Evolutionary conservation across 2,113 vertebrate genomes (phyloP).

Genomic region (Gymnarchus niloticus): DNA sequence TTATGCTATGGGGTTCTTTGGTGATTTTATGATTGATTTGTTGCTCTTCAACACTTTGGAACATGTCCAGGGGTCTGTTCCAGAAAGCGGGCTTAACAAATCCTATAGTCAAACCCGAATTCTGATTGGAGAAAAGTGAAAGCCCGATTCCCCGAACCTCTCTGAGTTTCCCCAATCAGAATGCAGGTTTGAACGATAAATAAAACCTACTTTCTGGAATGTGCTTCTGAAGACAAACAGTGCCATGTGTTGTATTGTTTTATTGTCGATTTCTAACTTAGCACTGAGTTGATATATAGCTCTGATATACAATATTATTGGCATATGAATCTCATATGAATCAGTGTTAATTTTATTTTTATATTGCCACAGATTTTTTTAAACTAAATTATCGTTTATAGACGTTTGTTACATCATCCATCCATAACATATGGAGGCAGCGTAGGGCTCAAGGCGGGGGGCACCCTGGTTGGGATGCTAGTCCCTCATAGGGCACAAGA

Average conservation of each 20-base stretch:
- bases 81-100: no score
- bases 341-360: background rate
- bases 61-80: background rate
- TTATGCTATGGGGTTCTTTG: background rate
- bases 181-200: no score
- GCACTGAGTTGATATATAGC: constrained; percentile 1
- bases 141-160: no score
- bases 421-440: background rate
- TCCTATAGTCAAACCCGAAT: no score
- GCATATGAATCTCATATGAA: no score
- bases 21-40: background rate
- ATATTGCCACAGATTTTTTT: background rate
- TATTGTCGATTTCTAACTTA: background rate
- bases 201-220: no score
- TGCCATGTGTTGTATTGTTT: background rate
- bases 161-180: no score
- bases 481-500: background rate
- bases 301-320: background rate
- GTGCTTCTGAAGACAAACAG: no score
- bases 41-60: background rate
- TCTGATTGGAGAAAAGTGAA: no score
- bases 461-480: background rate
- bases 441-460: no score
- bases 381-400: background rate
- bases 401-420: background rate